phyloP scores from a whole-genome alignment of 1,140 invertebrate species.

The Brachionus asplanchnoidis region DNA sequence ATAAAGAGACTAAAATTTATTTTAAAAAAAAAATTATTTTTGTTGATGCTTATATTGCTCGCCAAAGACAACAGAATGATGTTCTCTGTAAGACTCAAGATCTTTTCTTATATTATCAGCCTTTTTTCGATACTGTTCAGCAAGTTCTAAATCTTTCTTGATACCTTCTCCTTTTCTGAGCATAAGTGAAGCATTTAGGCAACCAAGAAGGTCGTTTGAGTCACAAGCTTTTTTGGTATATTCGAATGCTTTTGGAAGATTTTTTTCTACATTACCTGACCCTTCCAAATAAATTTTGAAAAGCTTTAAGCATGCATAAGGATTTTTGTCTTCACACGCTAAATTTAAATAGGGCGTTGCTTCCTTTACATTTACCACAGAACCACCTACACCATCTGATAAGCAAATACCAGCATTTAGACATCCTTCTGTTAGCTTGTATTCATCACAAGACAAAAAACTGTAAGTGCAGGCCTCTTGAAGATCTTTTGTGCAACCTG shows the following conservation, averaged over 20 bases:
- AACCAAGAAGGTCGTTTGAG: conserved; percentile 18
- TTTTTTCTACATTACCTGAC: background rate
- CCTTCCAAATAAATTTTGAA: conserved; percentile 41
- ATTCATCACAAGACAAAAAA: conserved; percentile 17
- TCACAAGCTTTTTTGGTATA: conserved; percentile 5
- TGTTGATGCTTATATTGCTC: conserved; percentile 17
- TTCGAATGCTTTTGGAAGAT: conserved; percentile 1
- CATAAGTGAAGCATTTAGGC: conserved; percentile 40
- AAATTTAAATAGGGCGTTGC: background rate
- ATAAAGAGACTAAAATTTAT: background rate
- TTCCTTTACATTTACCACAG: background rate
- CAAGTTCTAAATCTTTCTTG: conserved; percentile 6
- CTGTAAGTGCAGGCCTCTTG: conserved; percentile 6
- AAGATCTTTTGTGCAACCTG: background rate
- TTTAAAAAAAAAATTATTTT: conserved; percentile 17
- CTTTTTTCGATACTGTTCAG: conserved; percentile 18
- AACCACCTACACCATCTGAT: background rate
- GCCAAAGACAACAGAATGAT: conserved; percentile 5
- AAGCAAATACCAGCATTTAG: conserved; percentile 23
- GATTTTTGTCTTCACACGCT: conserved; percentile 36
- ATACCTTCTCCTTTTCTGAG: conserved; percentile 20
- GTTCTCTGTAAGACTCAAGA: background rate
- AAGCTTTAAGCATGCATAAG: conserved; percentile 20
- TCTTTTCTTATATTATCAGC: background rate
- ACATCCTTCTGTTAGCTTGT: conserved; percentile 18